Conservation (phyloP, 2,797 vertebrate species). For the Sebastiscus tertius region DNA sequence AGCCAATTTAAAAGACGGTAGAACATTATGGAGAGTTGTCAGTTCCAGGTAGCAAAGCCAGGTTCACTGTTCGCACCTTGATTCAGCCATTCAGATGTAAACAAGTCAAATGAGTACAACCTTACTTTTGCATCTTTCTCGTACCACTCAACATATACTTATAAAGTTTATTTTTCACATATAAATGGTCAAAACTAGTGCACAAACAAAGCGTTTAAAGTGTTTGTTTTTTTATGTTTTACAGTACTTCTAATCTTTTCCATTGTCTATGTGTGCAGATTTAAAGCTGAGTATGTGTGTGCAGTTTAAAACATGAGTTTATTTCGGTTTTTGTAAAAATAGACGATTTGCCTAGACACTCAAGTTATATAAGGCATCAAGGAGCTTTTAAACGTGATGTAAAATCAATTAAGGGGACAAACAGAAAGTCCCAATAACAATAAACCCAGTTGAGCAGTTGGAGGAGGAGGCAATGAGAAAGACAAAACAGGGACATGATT, state of each 20-base stretch:
- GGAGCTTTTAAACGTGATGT: background rate
- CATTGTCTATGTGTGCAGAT: background rate
- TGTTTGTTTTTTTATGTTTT: background rate
- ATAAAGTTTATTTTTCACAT: background rate
- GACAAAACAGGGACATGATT: background rate
- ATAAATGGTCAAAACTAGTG: background rate
- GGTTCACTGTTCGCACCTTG: conserved; percentile 14
- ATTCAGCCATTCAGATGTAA: conserved; percentile 1
- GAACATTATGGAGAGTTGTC: conserved; percentile 42
- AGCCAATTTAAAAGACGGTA: background rate
- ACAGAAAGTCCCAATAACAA: background rate
- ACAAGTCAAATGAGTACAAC: conserved; percentile 4
- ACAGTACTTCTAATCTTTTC: background rate
- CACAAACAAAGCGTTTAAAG: background rate
- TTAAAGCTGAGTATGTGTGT: background rate
- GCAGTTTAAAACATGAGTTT: background rate
- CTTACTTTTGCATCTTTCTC: background rate
- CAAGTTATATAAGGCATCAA: background rate
- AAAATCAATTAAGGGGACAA: conserved; percentile 6
- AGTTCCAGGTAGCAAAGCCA: background rate
- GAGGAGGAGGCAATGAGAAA: background rate
- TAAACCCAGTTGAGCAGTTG: background rate
- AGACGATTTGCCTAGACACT: background rate
- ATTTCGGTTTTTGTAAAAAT: background rate
- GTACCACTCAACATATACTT: background rate